Conservation (phyloP, 2,113 vertebrate species). For the Labeo rohita region DNA sequence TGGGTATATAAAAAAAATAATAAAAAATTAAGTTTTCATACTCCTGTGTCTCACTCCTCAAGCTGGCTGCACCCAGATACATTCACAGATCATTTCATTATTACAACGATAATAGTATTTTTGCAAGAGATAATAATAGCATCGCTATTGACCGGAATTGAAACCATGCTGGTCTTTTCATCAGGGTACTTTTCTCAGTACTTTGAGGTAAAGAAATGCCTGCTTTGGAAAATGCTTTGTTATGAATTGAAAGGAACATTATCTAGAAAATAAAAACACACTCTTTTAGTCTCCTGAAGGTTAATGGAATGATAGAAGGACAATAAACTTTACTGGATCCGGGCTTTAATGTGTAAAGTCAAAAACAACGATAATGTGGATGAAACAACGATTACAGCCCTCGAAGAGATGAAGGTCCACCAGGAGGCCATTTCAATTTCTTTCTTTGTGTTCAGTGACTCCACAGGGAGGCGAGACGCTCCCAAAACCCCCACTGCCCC, state of each 20-base stretch:
- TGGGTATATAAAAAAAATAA: too few species aligned
- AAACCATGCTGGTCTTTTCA: background rate
- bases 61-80: background rate
- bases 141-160: background rate
- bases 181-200: background rate
- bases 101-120: too few species aligned
- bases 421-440: slow-evolving; percentile 59
- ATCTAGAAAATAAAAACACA: background rate
- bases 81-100: background rate
- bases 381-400: background rate
- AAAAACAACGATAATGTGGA: background rate
- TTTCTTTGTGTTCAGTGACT: slow-evolving; percentile 60
- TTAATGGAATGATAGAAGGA: slow-evolving; percentile 17
- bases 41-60: too few species aligned
- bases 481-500: background rate
- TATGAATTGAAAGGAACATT: background rate
- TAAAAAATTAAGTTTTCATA: too few species aligned
- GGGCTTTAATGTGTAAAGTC: background rate
- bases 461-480: slow-evolving; percentile 46
- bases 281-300: background rate
- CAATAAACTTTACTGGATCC: background rate
- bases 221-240: background rate
- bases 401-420: slow-evolving; percentile 23
- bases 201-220: too few species aligned
- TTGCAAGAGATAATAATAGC: background rate